A percentile compares a stretch with the other conserved stretches of the same genome.
phyloP scores from a whole-genome alignment of 2,113 vertebrate species.

The Nothocercus nigrocapillus region DNA sequence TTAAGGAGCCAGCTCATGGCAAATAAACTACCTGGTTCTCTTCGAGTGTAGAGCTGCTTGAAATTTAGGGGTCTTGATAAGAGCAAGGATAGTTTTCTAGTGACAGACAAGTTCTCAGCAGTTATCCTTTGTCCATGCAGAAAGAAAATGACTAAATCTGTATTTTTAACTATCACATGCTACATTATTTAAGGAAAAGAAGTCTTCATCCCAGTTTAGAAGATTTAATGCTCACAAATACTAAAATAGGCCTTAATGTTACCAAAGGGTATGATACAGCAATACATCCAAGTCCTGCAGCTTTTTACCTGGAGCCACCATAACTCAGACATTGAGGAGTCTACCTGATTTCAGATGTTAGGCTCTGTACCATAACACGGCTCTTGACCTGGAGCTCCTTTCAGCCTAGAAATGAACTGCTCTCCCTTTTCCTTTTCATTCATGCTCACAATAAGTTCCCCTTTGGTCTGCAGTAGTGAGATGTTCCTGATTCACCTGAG shows the following conservation, averaged over 20 bases:
- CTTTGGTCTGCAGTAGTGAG: neutral
- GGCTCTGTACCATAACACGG: neutral
- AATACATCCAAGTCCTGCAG: neutral
- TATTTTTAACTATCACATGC: neutral
- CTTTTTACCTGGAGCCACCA: neutral
- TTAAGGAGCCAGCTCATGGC: neutral
- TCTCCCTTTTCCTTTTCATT: slow-evolving; percentile 15
- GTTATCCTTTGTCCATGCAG: neutral
- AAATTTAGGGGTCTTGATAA: neutral
- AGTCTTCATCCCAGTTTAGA: neutral
- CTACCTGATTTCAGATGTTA: neutral
- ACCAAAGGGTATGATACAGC: neutral
- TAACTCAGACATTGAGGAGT: neutral
- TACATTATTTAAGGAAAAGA: neutral
- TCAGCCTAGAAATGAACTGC: neutral
- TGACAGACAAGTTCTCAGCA: neutral
- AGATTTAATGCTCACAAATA: neutral
- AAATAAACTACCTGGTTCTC: neutral
- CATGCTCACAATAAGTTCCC: neutral
- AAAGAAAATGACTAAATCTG: neutral
- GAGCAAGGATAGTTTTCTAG: neutral
- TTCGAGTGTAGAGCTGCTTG: slow-evolving; percentile 5
- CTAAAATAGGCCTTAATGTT: neutral
- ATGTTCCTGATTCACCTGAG: neutral
- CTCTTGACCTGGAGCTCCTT: slow-evolving; percentile 15